Base-by-base conservation (phyloP, 2,888 invertebrate species). In the Chymomyza procnemis region DNA sequence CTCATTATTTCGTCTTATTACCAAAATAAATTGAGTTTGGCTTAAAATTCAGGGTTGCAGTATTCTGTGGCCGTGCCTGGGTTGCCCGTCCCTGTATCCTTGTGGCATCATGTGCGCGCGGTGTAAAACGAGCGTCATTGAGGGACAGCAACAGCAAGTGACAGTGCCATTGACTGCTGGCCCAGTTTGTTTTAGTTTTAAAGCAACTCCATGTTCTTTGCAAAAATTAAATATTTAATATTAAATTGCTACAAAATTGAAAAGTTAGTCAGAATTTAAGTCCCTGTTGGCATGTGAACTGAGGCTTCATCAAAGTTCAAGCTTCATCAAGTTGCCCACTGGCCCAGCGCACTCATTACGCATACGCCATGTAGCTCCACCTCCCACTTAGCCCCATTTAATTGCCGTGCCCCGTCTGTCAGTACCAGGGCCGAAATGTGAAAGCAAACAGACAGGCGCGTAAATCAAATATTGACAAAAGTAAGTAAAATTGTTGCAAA, bases 1-100 rank as follows among this genome's bases (percentile, higher is more conserved):
- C 85, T 85, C 83, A 84, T 84, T 84, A 84, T 69, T 85, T 78
- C 79, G 73, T 67, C 83, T 80, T 84, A 87, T 85, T 87, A 84
- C 86, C 74, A 74, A 84, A 84, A 84, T 87, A 84, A 84, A 84
- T 84, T 84, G 86, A 84, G 83, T 87, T 85, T 80, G 82, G 73
- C 87, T 83, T 66, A 85, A 85, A 85, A 74, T 63, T 69, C 48
- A 61, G 47, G 56, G 4, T 21, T 22, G 50, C 18, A 22, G 60
- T 47, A 26, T 26, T 26, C 26, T 26, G 26, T 26, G 26, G 26
- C 26, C 8, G 26, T 26, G 26, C 6, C 4, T 26, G 26, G 8
- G 26, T 26, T 8, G n/a, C 26, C 26, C 57, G 54, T 48, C 14
- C 47, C 47, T 19, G 19, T n/a, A 21, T 14, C 46, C 48, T 47